These are phyloP conservation scores for Xiphophorus birchmanni DNA, from an alignment of 2,797 vertebrate genomes.

Conservation along the genomic window DNA sequence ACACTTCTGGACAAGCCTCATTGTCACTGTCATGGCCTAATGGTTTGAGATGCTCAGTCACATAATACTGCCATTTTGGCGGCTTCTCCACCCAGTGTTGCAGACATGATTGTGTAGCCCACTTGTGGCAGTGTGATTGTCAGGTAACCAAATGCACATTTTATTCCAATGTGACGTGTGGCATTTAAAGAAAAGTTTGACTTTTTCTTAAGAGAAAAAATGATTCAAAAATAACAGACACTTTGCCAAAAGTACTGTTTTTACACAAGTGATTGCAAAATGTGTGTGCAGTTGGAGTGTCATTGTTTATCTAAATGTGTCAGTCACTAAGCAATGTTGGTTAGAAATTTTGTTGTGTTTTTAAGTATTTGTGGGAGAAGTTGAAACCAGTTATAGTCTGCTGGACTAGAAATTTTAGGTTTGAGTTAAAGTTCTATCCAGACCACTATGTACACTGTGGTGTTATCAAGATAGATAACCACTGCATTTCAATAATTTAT, in stretches of 20 bases:
- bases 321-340: neutral
- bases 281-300: neutral
- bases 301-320: neutral
- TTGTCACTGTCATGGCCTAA: conserved; percentile 68
- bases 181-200: conserved; percentile 26
- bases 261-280: neutral
- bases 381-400: neutral
- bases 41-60: conserved; percentile 56
- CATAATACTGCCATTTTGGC: conserved; percentile 55
- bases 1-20: conserved; percentile 67
- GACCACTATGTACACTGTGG: neutral
- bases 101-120: conserved; percentile 40
- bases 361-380: conserved; percentile 1
- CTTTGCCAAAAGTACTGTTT: neutral
- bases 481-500: neutral
- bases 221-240: conserved; percentile 19
- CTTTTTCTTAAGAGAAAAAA: conserved; percentile 19
- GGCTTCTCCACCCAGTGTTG: conserved; percentile 34
- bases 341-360: conserved; percentile 12
- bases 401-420: conserved; percentile 8
- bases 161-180: conserved; percentile 43
- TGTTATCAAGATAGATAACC: neutral
- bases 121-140: conserved; percentile 46
- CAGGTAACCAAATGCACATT: conserved; percentile 54
- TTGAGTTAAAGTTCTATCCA: neutral